These are phyloP conservation scores for western clawed frog (Xenopus tropicalis) DNA, from an alignment of 2,113 vertebrate species.

Conservation along the genomic window DNA sequence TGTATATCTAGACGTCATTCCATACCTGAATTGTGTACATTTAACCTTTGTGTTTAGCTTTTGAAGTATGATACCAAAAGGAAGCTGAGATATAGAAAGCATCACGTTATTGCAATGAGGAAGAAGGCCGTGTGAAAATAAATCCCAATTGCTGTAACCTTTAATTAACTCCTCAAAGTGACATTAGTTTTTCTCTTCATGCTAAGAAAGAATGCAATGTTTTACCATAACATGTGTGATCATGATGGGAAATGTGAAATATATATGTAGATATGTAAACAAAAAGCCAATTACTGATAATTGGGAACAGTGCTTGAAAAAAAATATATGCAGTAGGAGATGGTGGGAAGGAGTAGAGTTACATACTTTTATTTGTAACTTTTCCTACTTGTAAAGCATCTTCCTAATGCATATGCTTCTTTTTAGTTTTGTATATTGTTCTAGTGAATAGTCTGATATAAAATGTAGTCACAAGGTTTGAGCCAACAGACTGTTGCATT, in stretches of 20 bases:
- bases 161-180: constrained; percentile 16
- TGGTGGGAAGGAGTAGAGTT: background rate
- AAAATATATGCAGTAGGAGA: background rate
- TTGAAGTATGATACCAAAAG: background rate
- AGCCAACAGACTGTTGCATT: background rate
- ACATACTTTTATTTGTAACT: background rate
- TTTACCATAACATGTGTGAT: constrained; percentile 36
- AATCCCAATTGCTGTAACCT: constrained; percentile 1
- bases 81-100: background rate
- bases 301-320: constrained; percentile 29
- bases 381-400: background rate
- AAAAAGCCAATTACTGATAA: constrained; percentile 38
- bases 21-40: background rate
- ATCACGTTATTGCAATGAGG: background rate
- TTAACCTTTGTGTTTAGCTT: background rate
- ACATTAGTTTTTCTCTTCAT: constrained; percentile 8
- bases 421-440: background rate
- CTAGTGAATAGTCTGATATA: background rate
- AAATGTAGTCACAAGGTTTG: background rate
- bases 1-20: background rate
- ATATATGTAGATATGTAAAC: constrained; percentile 36
- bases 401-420: background rate
- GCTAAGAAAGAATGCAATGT: constrained; percentile 29
- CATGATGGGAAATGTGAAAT: constrained; percentile 30
- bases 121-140: constrained; percentile 13